phyloP scores from a whole-genome alignment of 2,797 vertebrate genomes.

The Hoplostethus mediterraneus region DNA sequence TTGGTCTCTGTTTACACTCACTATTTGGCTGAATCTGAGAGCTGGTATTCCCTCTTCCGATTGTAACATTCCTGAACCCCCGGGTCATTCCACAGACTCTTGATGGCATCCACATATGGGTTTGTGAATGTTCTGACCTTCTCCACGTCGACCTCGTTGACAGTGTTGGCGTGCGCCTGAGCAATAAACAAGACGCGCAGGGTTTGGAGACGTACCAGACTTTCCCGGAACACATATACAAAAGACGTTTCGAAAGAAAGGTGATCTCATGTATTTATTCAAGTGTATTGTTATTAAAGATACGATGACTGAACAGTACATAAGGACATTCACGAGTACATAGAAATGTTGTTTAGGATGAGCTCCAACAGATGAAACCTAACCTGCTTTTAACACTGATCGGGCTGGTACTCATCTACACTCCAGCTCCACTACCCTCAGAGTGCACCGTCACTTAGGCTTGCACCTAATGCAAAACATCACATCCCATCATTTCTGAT shows the following conservation, averaged over 20 bases:
- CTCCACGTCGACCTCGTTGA: constrained; percentile 91
- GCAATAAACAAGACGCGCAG: not conserved
- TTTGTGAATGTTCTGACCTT: constrained; percentile 88
- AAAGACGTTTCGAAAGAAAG: not conserved
- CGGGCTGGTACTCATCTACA: too few relatives aligned
- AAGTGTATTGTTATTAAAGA: too few relatives aligned
- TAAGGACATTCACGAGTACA: too few relatives aligned
- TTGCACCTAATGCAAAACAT: too few relatives aligned
- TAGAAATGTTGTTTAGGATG: too few relatives aligned
- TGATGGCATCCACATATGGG: constrained; percentile 92
- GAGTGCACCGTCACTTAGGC: too few relatives aligned
- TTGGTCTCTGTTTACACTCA: constrained; percentile 83
- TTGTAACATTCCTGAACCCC: constrained; percentile 96
- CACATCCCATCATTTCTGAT: too few relatives aligned
- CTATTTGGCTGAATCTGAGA: constrained; percentile 98
- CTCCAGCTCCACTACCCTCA: too few relatives aligned
- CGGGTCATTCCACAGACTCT: constrained; percentile 94
- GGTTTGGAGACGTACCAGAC: not conserved
- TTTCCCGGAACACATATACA: not conserved
- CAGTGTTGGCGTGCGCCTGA: constrained; percentile 89
- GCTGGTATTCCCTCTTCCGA: constrained; percentile 95
- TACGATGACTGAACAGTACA: too few relatives aligned
- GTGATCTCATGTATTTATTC: not conserved
- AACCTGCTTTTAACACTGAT: too few relatives aligned
- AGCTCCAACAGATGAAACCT: not conserved